These are phyloP conservation scores for Bergia puertoricense DNA, from an alignment of 92 coral and sea anemone species.

Conservation along the genomic window DNA sequence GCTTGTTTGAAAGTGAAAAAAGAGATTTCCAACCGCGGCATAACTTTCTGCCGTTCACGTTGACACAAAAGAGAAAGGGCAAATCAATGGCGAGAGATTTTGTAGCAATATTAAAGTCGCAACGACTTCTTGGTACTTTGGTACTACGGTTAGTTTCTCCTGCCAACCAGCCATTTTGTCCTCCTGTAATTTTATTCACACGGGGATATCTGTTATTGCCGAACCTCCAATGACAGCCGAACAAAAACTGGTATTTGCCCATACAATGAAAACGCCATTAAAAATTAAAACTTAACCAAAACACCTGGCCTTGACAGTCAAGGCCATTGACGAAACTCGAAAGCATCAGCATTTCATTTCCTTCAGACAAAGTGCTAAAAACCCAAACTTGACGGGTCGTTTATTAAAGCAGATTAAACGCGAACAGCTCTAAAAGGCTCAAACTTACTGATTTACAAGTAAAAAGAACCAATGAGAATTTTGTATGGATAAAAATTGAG, in stretches of 20 bases:
- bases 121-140: neutral
- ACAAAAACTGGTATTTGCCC: slow-evolving; percentile 30
- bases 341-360: slow-evolving; percentile 11
- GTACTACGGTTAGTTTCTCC: neutral
- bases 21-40: neutral
- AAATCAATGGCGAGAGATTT: neutral
- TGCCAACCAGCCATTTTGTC: slow-evolving; percentile 43
- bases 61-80: neutral
- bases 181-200: slow-evolving; percentile 36
- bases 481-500: neutral
- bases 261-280: slow-evolving; percentile 34
- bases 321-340: neutral
- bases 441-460: neutral
- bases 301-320: slow-evolving; percentile 34
- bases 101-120: neutral
- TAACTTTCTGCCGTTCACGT: neutral
- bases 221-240: slow-evolving; percentile 33
- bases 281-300: slow-evolving; percentile 37
- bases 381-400: neutral
- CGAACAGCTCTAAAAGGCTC: neutral
- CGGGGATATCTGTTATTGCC: slow-evolving; percentile 22
- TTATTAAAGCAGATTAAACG: slow-evolving; percentile 12
- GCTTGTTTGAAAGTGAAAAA: slow-evolving; percentile 12
- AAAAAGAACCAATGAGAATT: neutral
- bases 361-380: neutral